Evolutionary conservation across 2,113 vertebrate genomes (phyloP), one percentile per base, ranked within the genome.

Genomic region (Eolophus roseicapilla): DNA sequence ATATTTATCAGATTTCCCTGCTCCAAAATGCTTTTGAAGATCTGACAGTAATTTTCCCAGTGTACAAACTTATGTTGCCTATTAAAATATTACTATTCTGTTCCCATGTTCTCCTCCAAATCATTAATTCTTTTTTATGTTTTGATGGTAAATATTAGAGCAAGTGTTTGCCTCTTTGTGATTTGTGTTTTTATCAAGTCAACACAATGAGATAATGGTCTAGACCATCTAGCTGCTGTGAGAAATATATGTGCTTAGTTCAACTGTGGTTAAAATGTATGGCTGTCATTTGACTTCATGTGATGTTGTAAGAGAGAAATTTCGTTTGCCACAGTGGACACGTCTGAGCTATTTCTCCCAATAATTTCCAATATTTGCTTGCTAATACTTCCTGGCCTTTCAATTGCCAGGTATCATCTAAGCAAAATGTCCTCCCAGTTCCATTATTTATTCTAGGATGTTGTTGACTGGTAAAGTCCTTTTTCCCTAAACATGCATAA

Each of bases 401-500:
- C 28, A 86, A 19, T 35, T 35, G 47, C 25, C 31, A 80, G 28
- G 6, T 59, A 39, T 33, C 76, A 93, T 63, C 25, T 67, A 71
- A 70, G 39, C 17, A 63, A 90, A 88, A 86, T 10, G 11, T 80
- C 37, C 33, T 39, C 37, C 27, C 11, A 59, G 29, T 68, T 70
- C 60, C 27, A 63, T 74, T 88, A 86, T 77, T 90, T 88, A 81
- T 79, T 83, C 23, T 57, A n/a, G 0, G 3, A 29, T 57, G 43
- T n/a, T 44, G 24, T 69, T 87, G 78, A 83, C 28, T 67, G 28
- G 23, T 85, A 50, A 86, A 88, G 60, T 33, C 4, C 10, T 67
- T 92, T 84, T 77, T 27, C 81, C 82, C 70, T n/a, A 92, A 94
- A 88, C 25, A 50, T 55, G 18, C 49, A 86, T 82, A 95, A 92